phyloP scores from a whole-genome alignment of 2,113 vertebrate genomes.

The Mohoua ochrocephala region DNA sequence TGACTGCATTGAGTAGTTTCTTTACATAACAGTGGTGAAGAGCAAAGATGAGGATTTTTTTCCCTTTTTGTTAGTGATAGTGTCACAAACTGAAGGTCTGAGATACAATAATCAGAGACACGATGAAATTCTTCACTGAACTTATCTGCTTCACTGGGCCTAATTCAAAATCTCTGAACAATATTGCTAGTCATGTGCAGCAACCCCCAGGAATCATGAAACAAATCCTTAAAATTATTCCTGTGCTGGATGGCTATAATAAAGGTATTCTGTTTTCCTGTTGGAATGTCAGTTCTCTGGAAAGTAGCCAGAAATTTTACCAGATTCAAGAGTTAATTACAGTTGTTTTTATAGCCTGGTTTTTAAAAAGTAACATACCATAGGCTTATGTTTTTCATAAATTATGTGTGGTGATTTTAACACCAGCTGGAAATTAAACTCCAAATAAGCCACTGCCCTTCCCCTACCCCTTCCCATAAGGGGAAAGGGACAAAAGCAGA shows the following conservation, averaged over 20 bases:
- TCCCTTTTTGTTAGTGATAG: neutral
- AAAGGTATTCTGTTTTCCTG: neutral
- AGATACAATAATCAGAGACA: neutral
- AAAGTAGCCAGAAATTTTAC: neutral
- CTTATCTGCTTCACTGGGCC: neutral
- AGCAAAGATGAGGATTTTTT: neutral
- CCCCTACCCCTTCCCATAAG: neutral
- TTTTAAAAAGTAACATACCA: neutral
- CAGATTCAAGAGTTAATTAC: neutral
- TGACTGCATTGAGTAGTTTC: neutral
- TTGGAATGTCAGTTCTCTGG: neutral
- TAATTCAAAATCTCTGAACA: neutral
- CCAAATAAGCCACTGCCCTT: neutral
- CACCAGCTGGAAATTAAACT: neutral
- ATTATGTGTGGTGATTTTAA: neutral
- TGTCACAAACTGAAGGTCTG: neutral
- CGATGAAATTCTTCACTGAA: neutral
- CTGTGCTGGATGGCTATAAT: neutral
- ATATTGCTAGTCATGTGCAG: neutral
- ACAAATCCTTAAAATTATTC: neutral
- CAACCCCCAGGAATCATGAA: neutral
- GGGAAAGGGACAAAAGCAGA: neutral
- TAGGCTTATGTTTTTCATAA: neutral
- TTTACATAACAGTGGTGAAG: neutral
- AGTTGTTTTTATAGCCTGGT: neutral